phyloP scores from a whole-genome alignment of 1,140 invertebrate genomes.

The Danaus plexippus region DNA sequence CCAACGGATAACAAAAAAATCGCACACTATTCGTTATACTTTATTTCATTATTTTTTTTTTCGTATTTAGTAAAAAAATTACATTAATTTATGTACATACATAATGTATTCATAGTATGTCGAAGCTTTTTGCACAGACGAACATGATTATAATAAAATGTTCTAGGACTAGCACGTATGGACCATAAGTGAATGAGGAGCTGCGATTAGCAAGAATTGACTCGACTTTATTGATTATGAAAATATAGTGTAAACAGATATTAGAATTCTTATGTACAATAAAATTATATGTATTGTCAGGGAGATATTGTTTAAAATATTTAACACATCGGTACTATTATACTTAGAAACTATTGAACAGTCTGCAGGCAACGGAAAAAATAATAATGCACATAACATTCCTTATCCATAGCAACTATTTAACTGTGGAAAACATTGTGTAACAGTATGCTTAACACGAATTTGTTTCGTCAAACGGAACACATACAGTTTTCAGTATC shows the following conservation, averaged over 20 bases:
- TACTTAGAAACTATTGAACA: too few relatives aligned
- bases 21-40: slow-evolving; percentile 47
- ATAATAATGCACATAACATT: too few relatives aligned
- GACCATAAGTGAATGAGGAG: slow-evolving; percentile 14
- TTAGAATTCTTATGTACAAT: neutral
- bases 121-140: slow-evolving; percentile 46
- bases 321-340: too few relatives aligned
- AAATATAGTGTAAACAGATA: slow-evolving; percentile 13
- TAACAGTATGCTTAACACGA: too few relatives aligned
- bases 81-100: slow-evolving; percentile 64
- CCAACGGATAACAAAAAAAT: slow-evolving; percentile 14
- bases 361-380: too few relatives aligned
- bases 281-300: slow-evolving; percentile 6
- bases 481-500: too few relatives aligned
- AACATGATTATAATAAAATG: slow-evolving; percentile 34
- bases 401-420: too few relatives aligned
- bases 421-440: too few relatives aligned
- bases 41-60: slow-evolving; percentile 64
- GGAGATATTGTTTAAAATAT: too few relatives aligned
- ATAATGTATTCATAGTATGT: slow-evolving; percentile 44
- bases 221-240: slow-evolving; percentile 26
- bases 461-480: too few relatives aligned
- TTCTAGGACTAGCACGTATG: slow-evolving; percentile 12
- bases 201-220: slow-evolving; percentile 22
- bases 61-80: slow-evolving; percentile 66